A percentile compares a stretch with the other conserved stretches of the same genome.
These are phyloP conservation scores for Parthenolecanium corni DNA, from an alignment of 2,888 invertebrate species.

Conservation along the genomic window DNA sequence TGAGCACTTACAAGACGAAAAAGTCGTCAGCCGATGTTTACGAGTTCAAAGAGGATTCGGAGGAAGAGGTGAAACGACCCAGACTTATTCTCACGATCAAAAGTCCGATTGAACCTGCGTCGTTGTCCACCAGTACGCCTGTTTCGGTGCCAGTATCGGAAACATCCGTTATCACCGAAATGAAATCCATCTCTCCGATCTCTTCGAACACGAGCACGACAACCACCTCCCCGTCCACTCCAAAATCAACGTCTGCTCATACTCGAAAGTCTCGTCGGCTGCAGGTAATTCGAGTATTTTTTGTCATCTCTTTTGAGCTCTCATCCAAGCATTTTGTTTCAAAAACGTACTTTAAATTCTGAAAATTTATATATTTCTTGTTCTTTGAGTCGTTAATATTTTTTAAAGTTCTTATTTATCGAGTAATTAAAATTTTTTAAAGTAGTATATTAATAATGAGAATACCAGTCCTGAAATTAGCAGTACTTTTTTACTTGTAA, in stretches of 20 bases:
- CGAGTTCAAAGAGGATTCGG: conserved; percentile 82
- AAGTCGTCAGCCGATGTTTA: conserved; percentile 61
- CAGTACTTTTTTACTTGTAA: too few species aligned
- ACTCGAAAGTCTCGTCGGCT: conserved; percentile 70
- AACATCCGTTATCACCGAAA: conserved; percentile 33
- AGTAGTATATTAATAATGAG: too few species aligned
- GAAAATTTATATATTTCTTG: too few species aligned
- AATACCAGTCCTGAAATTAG: too few species aligned
- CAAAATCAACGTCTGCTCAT: conserved; percentile 43
- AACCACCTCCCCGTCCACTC: not conserved
- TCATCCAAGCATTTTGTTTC: not conserved
- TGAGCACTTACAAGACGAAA: conserved; percentile 7
- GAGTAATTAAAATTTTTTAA: too few species aligned
- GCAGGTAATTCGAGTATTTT: conserved; percentile 54
- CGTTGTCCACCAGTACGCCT: conserved; percentile 33
- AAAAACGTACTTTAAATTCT: too few species aligned
- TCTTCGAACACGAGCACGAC: conserved; percentile 37
- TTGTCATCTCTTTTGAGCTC: conserved; percentile 8
- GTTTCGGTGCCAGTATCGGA: conserved; percentile 30
- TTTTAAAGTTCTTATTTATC: too few species aligned
- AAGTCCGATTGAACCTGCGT: conserved; percentile 37
- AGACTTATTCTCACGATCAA: conserved; percentile 71
- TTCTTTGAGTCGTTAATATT: too few species aligned
- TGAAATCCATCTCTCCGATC: conserved; percentile 38
- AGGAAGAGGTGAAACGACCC: conserved; percentile 63